phyloP scores from a whole-genome alignment of 2,888 invertebrate genomes.

The Tholera decimalis region DNA sequence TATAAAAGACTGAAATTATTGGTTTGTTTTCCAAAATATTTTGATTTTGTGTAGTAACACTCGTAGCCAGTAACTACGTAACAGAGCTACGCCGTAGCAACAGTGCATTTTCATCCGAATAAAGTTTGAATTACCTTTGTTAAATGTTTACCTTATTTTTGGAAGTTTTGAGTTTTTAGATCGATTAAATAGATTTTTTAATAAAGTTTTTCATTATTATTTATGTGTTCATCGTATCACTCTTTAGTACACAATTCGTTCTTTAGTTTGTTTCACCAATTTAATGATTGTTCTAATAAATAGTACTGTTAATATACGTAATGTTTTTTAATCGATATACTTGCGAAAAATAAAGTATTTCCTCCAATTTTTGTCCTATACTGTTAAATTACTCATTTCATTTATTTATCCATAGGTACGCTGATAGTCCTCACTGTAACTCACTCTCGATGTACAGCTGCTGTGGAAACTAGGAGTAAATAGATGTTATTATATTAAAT shows the following conservation, averaged over 20 bases:
- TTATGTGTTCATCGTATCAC: background rate
- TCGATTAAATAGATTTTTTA: background rate
- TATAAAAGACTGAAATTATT: no score
- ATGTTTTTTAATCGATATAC: background rate
- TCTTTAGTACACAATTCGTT: no score
- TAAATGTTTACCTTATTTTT: background rate
- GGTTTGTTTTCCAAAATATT: no score
- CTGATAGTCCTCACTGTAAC: background rate
- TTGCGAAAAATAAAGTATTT: conserved; percentile 8
- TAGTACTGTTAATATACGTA: background rate
- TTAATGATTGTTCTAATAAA: background rate
- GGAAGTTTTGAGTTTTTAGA: background rate
- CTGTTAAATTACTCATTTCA: background rate
- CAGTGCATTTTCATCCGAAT: background rate
- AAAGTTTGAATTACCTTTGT: background rate
- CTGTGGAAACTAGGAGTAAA: background rate
- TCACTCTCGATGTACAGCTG: background rate
- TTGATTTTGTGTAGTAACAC: no score
- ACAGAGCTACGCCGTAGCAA: conserved; percentile 13
- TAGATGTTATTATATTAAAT: background rate
- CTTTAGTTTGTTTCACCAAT: no score
- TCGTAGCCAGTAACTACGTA: no score
- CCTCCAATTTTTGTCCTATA: background rate
- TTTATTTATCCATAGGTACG: conserved; percentile 11
- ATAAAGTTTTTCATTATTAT: background rate